Percentiles rank a stretch among this genome's conserved stretches.
These are phyloP conservation scores for Onychostoma macrolepis DNA, from an alignment of 2,113 vertebrate species.

Conservation along the genomic window DNA sequence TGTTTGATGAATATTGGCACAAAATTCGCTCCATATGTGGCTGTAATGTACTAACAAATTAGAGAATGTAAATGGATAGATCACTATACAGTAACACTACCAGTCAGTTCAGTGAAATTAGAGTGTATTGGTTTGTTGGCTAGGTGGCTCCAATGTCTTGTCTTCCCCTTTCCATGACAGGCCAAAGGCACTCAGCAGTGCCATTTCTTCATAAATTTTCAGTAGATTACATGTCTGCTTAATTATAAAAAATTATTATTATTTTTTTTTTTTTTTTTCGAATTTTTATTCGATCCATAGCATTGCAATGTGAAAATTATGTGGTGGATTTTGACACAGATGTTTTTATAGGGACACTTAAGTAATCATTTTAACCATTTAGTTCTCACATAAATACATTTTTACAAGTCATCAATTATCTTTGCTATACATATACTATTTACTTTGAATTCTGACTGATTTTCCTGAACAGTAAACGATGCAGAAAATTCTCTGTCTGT, in stretches of 20 bases:
- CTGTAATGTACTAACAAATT: slow-evolving; percentile 25
- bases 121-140: slow-evolving; percentile 42
- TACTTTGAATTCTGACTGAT: neutral
- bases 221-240: neutral
- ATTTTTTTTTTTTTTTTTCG: no score
- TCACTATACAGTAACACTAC: slow-evolving; percentile 44
- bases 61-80: slow-evolving; percentile 47
- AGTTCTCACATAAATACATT: neutral
- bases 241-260: neutral
- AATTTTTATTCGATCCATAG: neutral
- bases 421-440: neutral
- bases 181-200: neutral
- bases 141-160: slow-evolving; percentile 42
- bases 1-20: no score
- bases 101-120: slow-evolving; percentile 47
- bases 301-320: neutral
- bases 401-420: neutral
- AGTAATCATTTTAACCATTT: neutral
- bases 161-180: slow-evolving; percentile 38
- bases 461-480: slow-evolving; percentile 17
- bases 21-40: no score
- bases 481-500: neutral
- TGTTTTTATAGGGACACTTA: neutral
- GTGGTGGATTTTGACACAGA: neutral
- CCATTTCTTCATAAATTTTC: neutral